Base-by-base conservation (phyloP, 1,140 invertebrate genomes). In the Nephila pilipes region DNA sequence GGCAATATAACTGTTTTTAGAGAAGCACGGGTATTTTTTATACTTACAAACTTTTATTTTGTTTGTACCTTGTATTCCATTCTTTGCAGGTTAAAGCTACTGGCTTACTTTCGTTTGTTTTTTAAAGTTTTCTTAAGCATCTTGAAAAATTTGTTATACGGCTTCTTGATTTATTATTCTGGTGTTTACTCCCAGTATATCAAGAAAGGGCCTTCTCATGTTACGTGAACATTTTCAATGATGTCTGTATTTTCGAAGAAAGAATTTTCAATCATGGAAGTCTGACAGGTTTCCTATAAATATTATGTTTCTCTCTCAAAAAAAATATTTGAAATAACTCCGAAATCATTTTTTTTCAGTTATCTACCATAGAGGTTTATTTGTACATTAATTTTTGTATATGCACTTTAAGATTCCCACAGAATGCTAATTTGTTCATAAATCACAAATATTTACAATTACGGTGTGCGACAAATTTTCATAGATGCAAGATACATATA, bases 41-140 rank as follows among this genome's bases (percentile, higher is more conserved):
- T 69, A 29, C 69, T 16, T 18, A 32, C 25, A 75, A 32, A 75
- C 69, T 75, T 75, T 75, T 75, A 75, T 75, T 75, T 75, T 10
- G 18, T 75, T 75, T 75, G 69, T 32, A 75, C 32, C 69, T 75
- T 16, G 32, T 32, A 36, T 75, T 36, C 29, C 69, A 36, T 18
- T 75, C 32, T 75, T 36, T 75, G 69, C 16, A 36, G 32, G 69
- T 32, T 60, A 60, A 75, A 75, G 22, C 63, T 65, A 75, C 25
- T 75, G 29, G 32, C 32, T 75, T 29, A 16, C 29, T 18, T 20
- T 32, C 18, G 12, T 75, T 16, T 29, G 2, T 32, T 36, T 75
- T 75, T 36, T 32, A 3, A 75, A 75, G 22, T 75, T 75, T 75
- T 22, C 20, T 32, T 32, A 75, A 75, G 29, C 69, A 14, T 75